Percentiles rank a stretch among this genome's conserved stretches.
Evolutionary conservation across 2,797 vertebrate genomes (phyloP).

Genomic region (Chelidonichthys spinosus): DNA sequence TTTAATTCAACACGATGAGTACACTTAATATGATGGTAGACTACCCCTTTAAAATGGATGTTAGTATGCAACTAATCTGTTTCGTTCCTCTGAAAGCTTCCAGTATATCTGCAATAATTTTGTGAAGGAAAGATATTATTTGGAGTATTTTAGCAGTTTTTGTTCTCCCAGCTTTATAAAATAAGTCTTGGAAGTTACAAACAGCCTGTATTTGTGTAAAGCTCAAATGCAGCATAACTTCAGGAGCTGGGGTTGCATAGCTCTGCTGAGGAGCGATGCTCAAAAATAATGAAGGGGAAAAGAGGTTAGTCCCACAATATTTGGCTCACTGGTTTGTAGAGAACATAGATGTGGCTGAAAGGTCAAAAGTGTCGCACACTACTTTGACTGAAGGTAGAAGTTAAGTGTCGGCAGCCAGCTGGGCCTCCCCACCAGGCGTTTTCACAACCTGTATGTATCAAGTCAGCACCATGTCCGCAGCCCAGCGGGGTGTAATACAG

Average conservation of each 20-base stretch:
- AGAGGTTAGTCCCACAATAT: constrained; percentile 23
- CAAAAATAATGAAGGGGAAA: constrained; percentile 18
- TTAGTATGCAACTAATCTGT: not conserved
- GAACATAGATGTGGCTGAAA: constrained; percentile 26
- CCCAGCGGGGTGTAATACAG: constrained; percentile 67
- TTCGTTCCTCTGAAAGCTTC: not conserved
- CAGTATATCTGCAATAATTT: not conserved
- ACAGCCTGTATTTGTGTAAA: not conserved
- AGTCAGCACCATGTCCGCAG: constrained; percentile 64
- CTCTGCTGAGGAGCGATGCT: not conserved
- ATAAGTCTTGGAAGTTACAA: not conserved
- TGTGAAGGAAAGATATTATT: not conserved
- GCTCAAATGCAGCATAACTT: not conserved
- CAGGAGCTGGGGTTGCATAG: not conserved
- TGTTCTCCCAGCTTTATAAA: not conserved
- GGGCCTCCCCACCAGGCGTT: constrained; percentile 58
- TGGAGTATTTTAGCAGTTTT: not conserved
- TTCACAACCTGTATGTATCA: constrained; percentile 66
- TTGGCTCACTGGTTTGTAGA: constrained; percentile 37
- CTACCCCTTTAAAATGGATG: not conserved
- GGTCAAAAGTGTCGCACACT: constrained; percentile 45
- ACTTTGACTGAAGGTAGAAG: constrained; percentile 52
- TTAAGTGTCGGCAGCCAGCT: constrained; percentile 49
- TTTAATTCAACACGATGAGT: too few species aligned
- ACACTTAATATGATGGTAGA: not conserved